A percentile compares a stretch with the other conserved stretches of the same genome.
Evolutionary conservation across 2,888 invertebrate species (phyloP).

Genomic region (Brachypterus glaber): DNA sequence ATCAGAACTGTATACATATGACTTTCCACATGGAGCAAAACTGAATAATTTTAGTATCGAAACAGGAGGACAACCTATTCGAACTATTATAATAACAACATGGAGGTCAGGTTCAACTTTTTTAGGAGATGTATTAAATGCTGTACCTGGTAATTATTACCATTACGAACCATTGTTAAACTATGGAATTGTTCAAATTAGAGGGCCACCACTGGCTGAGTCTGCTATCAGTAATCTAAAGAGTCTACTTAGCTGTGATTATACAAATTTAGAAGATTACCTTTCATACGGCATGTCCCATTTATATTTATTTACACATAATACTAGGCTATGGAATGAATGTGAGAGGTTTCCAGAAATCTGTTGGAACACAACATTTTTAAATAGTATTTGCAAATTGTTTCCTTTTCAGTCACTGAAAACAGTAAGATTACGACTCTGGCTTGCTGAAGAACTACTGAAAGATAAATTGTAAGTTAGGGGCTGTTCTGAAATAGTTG

Average conservation of each 20-base stretch:
- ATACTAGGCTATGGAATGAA: slow-evolving; percentile 72
- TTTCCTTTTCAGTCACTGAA: slow-evolving; percentile 89
- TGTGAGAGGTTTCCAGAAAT: slow-evolving; percentile 58
- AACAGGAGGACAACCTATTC: slow-evolving; percentile 60
- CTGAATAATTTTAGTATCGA: slow-evolving; percentile 61
- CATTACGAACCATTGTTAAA: slow-evolving; percentile 83
- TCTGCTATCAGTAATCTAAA: slow-evolving; percentile 59
- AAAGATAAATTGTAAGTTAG: slow-evolving; percentile 58
- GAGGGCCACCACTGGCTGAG: slow-evolving; percentile 61
- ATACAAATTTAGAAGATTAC: slow-evolving; percentile 55
- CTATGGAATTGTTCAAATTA: slow-evolving; percentile 72
- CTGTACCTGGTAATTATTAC: slow-evolving; percentile 79
- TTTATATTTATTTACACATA: slow-evolving; percentile 75
- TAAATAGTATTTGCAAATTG: slow-evolving; percentile 66
- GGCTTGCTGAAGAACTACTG: slow-evolving; percentile 60
- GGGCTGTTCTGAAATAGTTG: too few relatives aligned
- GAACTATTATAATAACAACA: slow-evolving; percentile 74
- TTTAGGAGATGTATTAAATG: slow-evolving; percentile 73
- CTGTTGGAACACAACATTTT: slow-evolving; percentile 62
- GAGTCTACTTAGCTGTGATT: slow-evolving; percentile 68
- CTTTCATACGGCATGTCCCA: slow-evolving; percentile 68
- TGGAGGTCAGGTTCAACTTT: slow-evolving; percentile 90
- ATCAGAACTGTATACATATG: slow-evolving; percentile 51
- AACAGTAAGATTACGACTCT: slow-evolving; percentile 67
- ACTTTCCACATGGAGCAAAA: slow-evolving; percentile 50